phyloP scores from a whole-genome alignment of 2,888 invertebrate genomes.

The Acanthococcus lagerstroemiae region DNA sequence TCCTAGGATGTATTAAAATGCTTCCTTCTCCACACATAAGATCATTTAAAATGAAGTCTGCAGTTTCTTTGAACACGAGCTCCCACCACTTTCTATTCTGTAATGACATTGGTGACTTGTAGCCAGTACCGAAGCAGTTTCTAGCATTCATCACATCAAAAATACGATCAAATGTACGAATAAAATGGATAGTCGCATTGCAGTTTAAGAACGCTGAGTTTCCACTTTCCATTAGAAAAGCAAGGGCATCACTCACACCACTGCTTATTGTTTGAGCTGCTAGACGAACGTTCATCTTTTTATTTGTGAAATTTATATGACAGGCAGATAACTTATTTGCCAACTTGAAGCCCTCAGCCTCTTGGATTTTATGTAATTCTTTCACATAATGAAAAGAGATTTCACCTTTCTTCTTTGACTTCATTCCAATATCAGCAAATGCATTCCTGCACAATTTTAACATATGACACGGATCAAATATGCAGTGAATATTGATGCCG shows the following conservation, averaged over 20 bases:
- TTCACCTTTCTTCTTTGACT: background rate
- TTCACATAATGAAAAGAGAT: constrained; percentile 35
- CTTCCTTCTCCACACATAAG: constrained; percentile 24
- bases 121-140: constrained; percentile 35
- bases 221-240: background rate
- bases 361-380: constrained; percentile 35
- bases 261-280: background rate
- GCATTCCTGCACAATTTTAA: background rate
- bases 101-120: constrained; percentile 35
- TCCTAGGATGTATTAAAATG: constrained; percentile 30
- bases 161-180: constrained; percentile 13
- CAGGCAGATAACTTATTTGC: constrained; percentile 22
- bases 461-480: background rate
- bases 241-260: background rate
- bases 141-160: constrained; percentile 20
- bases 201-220: background rate
- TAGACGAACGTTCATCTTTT: background rate
- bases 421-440: background rate
- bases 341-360: constrained; percentile 35
- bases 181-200: constrained; percentile 6
- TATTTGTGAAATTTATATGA: background rate
- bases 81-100: constrained; percentile 33
- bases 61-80: constrained; percentile 18
- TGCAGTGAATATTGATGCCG: background rate
- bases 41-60: constrained; percentile 25